Evolutionary conservation across 2,888 invertebrate species (phyloP).

Genomic region (Malthinus flaveolus): DNA sequence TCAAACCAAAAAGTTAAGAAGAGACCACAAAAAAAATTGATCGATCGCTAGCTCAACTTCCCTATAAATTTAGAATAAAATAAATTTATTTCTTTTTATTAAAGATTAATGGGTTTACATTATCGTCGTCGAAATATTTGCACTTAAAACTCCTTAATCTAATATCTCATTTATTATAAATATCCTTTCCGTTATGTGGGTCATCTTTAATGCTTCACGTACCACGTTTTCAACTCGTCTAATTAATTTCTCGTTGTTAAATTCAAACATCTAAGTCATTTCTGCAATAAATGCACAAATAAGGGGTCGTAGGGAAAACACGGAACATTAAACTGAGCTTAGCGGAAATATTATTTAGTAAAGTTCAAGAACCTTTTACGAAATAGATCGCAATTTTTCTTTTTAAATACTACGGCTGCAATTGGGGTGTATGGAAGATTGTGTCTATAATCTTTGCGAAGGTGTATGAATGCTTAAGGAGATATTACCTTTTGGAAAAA

Average conservation of each 20-base stretch:
- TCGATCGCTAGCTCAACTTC: too few species aligned
- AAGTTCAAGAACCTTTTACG: background rate
- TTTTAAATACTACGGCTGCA: background rate
- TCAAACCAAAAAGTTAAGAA: too few species aligned
- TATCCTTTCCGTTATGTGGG: background rate
- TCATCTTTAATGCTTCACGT: conserved; percentile 6
- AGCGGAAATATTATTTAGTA: too few species aligned
- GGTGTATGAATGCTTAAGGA: conserved; percentile 10
- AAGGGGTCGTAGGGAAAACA: too few species aligned
- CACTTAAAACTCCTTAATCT: conserved; percentile 3
- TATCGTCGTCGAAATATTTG: conserved; percentile 1
- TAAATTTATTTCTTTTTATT: too few species aligned
- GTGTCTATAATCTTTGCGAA: conserved; percentile 3
- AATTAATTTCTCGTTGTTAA: conserved; percentile 1
- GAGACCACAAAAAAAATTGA: too few species aligned
- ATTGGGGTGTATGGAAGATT: conserved; percentile 1
- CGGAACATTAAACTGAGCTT: too few species aligned
- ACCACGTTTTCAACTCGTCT: conserved; percentile 2
- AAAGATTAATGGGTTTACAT: background rate
- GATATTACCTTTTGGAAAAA: conserved; percentile 8
- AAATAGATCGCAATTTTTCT: background rate
- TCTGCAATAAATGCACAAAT: background rate
- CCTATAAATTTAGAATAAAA: too few species aligned
- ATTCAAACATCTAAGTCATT: background rate
- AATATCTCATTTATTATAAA: conserved; percentile 6